Conservation (phyloP, 2,113 vertebrate genomes). For the Thunnus maccoyii region DNA sequence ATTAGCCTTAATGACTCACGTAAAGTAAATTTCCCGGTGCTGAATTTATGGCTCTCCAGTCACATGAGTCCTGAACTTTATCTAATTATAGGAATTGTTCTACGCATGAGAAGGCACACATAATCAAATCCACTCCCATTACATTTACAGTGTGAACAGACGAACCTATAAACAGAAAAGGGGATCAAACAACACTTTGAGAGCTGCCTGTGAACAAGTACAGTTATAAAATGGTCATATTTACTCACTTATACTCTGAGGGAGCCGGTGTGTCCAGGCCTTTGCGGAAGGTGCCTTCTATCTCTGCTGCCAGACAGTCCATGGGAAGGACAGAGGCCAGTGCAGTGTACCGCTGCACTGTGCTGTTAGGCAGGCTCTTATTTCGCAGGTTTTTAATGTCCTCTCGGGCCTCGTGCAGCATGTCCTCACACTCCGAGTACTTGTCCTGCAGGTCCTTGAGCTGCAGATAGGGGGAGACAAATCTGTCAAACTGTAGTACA, state of each 20-base stretch:
- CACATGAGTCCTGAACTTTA: not conserved
- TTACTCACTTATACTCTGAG: conserved; percentile 88
- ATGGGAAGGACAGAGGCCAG: conserved; percentile 86
- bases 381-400: conserved; percentile 89
- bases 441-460: conserved; percentile 89
- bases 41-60: not conserved
- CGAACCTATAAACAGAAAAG: no score
- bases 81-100: not conserved
- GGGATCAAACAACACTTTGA: no score
- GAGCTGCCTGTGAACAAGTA: no score
- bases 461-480: conserved; percentile 74
- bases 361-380: conserved; percentile 87
- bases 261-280: conserved; percentile 84
- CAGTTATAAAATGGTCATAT: not conserved
- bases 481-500: conserved; percentile 4
- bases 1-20: no score
- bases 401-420: conserved; percentile 88
- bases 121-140: not conserved
- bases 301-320: conserved; percentile 93
- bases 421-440: conserved; percentile 85
- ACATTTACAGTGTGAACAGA: no score
- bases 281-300: conserved; percentile 90
- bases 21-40: no score
- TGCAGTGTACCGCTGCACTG: conserved; percentile 86
- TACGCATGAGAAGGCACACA: not conserved